phyloP scores from a whole-genome alignment of 2,888 invertebrate species.

The Oscheius sp. region DNA sequence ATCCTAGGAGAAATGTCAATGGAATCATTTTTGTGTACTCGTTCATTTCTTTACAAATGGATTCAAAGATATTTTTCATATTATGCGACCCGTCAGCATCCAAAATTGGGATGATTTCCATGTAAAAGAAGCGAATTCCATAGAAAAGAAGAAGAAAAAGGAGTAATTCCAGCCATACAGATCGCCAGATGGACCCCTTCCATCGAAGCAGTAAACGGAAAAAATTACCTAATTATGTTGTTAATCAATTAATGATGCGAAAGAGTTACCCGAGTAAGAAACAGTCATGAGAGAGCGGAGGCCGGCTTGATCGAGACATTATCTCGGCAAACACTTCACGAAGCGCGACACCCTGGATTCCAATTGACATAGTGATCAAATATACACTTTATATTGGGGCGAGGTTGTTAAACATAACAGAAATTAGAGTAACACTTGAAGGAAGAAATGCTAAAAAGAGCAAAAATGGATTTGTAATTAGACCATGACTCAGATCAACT shows the following conservation, averaged over 20 bases:
- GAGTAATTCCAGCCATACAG: conserved; percentile 57
- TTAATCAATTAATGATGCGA: conserved; percentile 12
- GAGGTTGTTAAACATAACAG: no score
- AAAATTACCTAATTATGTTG: conserved; percentile 45
- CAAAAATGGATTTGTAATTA: no score
- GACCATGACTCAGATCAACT: no score
- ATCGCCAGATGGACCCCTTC: conserved; percentile 64
- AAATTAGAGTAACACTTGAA: no score
- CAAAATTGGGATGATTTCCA: conserved; percentile 45
- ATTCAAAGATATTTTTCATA: conserved; percentile 37
- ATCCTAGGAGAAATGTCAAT: conserved; percentile 63
- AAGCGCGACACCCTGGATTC: no score
- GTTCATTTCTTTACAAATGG: conserved; percentile 55
- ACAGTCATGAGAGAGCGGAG: conserved; percentile 54
- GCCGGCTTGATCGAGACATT: conserved; percentile 21
- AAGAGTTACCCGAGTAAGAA: conserved; percentile 61
- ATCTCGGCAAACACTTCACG: conserved; percentile 31
- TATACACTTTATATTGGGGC: no score
- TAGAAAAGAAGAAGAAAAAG: conserved; percentile 55
- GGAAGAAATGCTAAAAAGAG: no score
- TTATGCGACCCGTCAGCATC: conserved; percentile 43
- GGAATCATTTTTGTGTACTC: conserved; percentile 63
- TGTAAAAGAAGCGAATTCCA: conserved; percentile 49
- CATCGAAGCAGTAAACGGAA: conserved; percentile 59
- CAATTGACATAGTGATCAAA: no score